Base-by-base conservation (phyloP, 2,888 invertebrate species). In the Polymixis flavicincta region DNA sequence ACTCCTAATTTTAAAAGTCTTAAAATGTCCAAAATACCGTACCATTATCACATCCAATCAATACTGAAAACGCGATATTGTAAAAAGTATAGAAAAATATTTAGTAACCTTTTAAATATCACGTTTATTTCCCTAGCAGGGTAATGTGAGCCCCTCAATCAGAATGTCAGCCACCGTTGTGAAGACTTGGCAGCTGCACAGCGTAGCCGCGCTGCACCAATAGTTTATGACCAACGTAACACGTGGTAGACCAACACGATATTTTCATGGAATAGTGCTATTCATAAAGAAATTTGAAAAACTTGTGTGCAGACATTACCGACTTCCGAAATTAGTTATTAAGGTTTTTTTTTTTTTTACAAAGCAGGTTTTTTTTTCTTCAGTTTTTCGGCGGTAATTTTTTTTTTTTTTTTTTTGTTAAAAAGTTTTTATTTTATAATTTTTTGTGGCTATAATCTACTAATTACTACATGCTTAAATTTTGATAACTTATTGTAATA, bases 131-230 rank as follows among this genome's bases (percentile, higher is more conserved):
- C 25, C 17, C 57, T 70, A 61, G 63, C 28, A 32, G 54, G 25
- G 72, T 59, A 72, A 84, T 67, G 57, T 28, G 67, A 85, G 57
- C 70, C 25, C 42, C 70, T 82, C 71, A 71, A 74, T 83, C 71
- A 71, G 73, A 77, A 83, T 83, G 72, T 75, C 78, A 73, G 50
- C 61, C 54, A 64, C 57, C 70, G 73, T 77, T 77, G 65, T 67
- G 54, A 75, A 68, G 61, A 82, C 64, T 82, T 83, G 83, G 85
- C 85, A 82, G 50, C 74, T 69, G 64, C 50, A 59, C 59, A 22
- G 61, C 60, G 55, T 60, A 63, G 37, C 65, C 69, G 61, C 64
- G 70, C 71, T 76, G 70, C 69, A 82, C 82, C 85, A 84, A 81
- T 71, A 73, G 32, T 74, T 82, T 74, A 82, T 76, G 61, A 68